These are phyloP conservation scores for Tenthredo distinguenda DNA, from an alignment of 2,888 invertebrate species.

Conservation along the genomic window DNA sequence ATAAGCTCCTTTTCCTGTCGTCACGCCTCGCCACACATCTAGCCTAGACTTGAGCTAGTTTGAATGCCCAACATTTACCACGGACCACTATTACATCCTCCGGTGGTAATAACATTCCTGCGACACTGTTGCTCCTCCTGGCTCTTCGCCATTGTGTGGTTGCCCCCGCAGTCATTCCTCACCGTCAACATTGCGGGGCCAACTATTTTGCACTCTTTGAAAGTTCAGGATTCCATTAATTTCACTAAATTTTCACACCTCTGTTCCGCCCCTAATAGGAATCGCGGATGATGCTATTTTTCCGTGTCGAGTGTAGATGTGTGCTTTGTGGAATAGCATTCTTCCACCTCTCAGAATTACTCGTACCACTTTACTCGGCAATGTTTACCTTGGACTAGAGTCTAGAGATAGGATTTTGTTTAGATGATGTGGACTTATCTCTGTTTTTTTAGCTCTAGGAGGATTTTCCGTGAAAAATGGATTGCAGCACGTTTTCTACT, in stretches of 20 bases:
- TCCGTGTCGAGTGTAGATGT: too few relatives aligned
- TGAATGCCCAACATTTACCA: conserved; percentile 44
- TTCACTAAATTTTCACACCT: background rate
- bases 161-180: conserved; percentile 14
- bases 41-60: conserved; percentile 36
- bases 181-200: conserved; percentile 21
- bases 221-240: background rate
- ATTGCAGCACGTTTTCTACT: background rate
- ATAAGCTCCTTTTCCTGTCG: conserved; percentile 10
- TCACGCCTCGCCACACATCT: conserved; percentile 17
- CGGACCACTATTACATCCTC: conserved; percentile 24
- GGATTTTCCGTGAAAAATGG: background rate
- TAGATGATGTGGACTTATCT: background rate
- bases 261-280: background rate
- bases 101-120: conserved; percentile 47
- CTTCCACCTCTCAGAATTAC: background rate
- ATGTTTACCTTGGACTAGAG: background rate
- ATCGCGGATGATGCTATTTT: background rate
- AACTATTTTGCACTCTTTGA: conserved; percentile 12
- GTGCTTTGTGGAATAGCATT: too few relatives aligned
- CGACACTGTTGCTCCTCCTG: conserved; percentile 45
- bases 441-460: background rate
- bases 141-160: conserved; percentile 40
- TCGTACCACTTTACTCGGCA: background rate
- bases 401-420: background rate